Evolutionary conservation across 2,888 invertebrate species (phyloP), one percentile per base, ranked within the genome.

Genomic region (Aelia acuminata): DNA sequence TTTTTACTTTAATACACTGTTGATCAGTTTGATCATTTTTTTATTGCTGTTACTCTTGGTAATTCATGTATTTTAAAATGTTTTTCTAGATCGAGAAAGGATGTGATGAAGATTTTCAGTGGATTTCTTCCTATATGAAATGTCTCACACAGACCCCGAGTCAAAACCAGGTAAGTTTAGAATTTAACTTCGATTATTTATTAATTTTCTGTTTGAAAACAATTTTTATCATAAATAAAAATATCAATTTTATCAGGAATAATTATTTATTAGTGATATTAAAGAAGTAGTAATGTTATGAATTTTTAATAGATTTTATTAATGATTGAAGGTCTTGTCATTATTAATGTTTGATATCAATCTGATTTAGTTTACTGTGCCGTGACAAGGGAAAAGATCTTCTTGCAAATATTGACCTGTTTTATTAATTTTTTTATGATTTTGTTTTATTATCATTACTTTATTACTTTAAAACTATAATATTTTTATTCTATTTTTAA

Each of bases 71-170:
- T 22, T 80, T 80, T 47, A 3, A 18, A n/a, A n/a, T 8, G n/a
- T 47, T 80, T 11, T 80, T 80, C 13, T 35, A 80, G 80, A 43
- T 43, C 4, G 80, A 43, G 80, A 13, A 47, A 80, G 31, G 43
- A 43, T 80, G 43, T 80, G 80, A 80, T 80, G 80, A 80, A 80
- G 80, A 80, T 43, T 47, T 80, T 11, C 8, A 13, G 43, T 43
- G 43, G 43, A 47, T 22, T 43, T n/a, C n/a, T 80, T 80, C 43
- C n/a, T 43, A 47, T 80, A 80, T 80, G 87, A 87, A 43, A 87
- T 87, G 87, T 87, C 87, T 70, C 57, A 87, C 50, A 63, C 63
- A 63, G 87, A 87, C 48, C 87, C 87, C 39, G 87, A 87, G 87
- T 87, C 87, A 87, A 87, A 87, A 70, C 87, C 47, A 87, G 87